phyloP scores from a whole-genome alignment of 2,113 vertebrate genomes.

The Heliornis fulica region DNA sequence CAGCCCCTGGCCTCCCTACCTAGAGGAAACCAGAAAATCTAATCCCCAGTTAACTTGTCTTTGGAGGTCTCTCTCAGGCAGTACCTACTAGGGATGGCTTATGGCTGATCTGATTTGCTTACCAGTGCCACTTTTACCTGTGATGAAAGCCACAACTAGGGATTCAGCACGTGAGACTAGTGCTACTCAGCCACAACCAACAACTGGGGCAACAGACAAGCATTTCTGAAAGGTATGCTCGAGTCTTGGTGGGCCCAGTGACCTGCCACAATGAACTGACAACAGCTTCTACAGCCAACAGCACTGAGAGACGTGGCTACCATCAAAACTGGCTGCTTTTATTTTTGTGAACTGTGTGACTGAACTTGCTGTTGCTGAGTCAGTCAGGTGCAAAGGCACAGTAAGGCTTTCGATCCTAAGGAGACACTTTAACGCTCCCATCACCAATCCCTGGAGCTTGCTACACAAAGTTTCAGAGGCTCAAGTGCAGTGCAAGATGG shows the following conservation, averaged over 20 bases:
- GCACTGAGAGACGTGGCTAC: neutral
- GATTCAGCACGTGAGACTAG: rapidly evolving
- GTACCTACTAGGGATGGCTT: neutral
- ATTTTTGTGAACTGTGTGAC: neutral
- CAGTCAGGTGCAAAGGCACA: neutral
- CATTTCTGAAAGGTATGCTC: rapidly evolving
- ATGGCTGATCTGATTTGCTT: neutral
- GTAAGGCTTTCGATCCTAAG: neutral
- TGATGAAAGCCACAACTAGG: neutral
- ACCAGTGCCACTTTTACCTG: neutral
- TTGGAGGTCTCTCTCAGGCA: neutral
- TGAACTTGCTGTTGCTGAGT: neutral
- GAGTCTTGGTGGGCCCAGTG: neutral
- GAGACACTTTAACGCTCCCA: neutral
- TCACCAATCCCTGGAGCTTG: neutral
- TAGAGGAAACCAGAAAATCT: neutral
- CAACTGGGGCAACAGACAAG: neutral
- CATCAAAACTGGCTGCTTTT: neutral
- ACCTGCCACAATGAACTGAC: rapidly evolving
- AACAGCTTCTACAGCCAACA: neutral
- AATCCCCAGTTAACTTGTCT: neutral
- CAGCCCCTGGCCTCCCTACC: neutral
- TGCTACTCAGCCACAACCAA: neutral
- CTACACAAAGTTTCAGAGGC: neutral
- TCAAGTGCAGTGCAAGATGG: neutral